Base-by-base conservation (phyloP, 2,888 invertebrate genomes). In the Arctia plantaginis region DNA sequence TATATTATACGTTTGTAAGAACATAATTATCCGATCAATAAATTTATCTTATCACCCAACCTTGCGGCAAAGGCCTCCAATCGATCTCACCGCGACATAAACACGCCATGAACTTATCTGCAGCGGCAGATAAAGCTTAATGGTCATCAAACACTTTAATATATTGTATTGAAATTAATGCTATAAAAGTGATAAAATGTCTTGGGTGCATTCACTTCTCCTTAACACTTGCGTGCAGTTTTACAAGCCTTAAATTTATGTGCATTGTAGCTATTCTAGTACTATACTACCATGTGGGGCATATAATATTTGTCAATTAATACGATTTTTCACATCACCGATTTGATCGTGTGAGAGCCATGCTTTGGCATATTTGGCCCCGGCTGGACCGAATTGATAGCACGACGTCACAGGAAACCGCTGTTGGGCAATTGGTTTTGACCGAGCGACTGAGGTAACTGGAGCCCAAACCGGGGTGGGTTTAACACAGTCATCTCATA, bases 21-120 rank as follows among this genome's bases (percentile, higher is more conserved):
- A 78, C 78, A 79, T 84, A 86, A 85, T 85, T 85, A 85, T 85
- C 66, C 80, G 83, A 85, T 86, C 86, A 85, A 86, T 85, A 86
- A 81, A 80, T 79, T 84, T 86, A 89, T 88, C 89, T 90, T 89
- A 90, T 90, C 91, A 78, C 20, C 68, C 76, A 81, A 73, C 77
- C 82, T 80, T 80, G 86, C 85, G 85, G 85, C 86, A 73, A 78
- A 78, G 72, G 81, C 78, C 81, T 80, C 75, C 87, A 82, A 90
- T 90, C 91, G 87, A 90, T 90, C 90, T 89, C 82, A 47, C 80
- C 76, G 80, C 85, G 90, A 87, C 89, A 80, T 82, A 81, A 85
- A 87, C 88, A 88, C 79, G 85, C 85, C 82, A 83, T 80, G 78
- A 80, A 86, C 77, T 83, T 86, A 86, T 88, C 86, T 81, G 73